These are phyloP conservation scores for Sapajus apella DNA, from an alignment of 2,113 vertebrate genomes.

Conservation along the genomic window DNA sequence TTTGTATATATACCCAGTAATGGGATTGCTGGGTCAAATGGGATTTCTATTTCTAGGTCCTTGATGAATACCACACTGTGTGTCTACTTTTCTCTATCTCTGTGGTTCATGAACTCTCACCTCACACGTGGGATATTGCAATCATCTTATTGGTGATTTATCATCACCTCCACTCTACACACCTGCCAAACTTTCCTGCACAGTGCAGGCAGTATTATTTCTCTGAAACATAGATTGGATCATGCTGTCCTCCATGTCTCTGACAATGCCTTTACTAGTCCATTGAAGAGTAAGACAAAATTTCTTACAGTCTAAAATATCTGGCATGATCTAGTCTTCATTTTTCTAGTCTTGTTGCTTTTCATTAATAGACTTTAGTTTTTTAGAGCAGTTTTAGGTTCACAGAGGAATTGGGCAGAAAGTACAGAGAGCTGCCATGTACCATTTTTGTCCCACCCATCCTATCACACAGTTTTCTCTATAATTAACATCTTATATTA, in stretches of 20 bases:
- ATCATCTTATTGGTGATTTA: neutral
- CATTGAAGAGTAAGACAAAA: neutral
- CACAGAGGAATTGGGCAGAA: neutral
- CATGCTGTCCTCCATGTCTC: neutral
- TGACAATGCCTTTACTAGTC: neutral
- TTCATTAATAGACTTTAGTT: neutral
- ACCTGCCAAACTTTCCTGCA: neutral
- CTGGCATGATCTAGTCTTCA: neutral
- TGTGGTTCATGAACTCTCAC: neutral
- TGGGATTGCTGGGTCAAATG: no score
- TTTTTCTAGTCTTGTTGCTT: neutral
- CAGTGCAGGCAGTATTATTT: neutral
- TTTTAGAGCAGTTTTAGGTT: neutral
- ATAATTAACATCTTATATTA: neutral
- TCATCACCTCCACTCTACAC: neutral
- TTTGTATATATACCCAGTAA: no score
- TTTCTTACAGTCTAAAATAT: neutral
- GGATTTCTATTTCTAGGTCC: no score
- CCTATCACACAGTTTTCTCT: neutral
- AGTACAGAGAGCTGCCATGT: neutral
- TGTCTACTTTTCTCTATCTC: neutral
- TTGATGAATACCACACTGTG: no score
- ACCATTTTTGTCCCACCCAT: neutral
- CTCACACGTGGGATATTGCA: neutral
- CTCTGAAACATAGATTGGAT: neutral